phyloP scores from a whole-genome alignment of 2,113 vertebrate species.

The Ginglymostoma cirratum region DNA sequence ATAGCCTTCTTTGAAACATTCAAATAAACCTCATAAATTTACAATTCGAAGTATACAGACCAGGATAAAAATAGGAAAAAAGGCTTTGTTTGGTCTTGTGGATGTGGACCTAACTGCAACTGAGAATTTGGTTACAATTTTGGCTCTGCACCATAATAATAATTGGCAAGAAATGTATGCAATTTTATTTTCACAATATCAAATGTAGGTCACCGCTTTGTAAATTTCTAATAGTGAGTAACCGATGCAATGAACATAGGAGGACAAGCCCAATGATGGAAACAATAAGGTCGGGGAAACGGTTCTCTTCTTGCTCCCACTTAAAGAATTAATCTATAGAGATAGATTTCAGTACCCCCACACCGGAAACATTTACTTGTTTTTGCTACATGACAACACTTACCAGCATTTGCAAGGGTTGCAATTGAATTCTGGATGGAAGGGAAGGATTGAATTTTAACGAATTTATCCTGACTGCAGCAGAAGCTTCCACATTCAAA shows the following conservation, averaged over 20 bases:
- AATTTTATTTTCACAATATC: not conserved
- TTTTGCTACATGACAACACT: constrained; percentile 47
- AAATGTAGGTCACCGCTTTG: not conserved
- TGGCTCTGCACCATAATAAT: not conserved
- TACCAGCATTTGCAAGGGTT: constrained; percentile 67
- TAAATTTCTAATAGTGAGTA: not conserved
- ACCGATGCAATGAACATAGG: not conserved
- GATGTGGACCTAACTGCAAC: not conserved
- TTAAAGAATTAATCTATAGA: not conserved
- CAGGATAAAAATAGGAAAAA: not conserved
- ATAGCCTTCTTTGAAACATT: not conserved
- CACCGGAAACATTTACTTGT: not conserved
- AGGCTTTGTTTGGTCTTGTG: not conserved
- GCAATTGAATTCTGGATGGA: constrained; percentile 65
- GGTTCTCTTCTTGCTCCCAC: not conserved
- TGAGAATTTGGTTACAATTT: not conserved
- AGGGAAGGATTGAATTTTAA: constrained; percentile 65
- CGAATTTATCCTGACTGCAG: constrained; percentile 73
- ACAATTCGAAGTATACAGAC: not conserved
- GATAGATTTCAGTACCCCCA: not conserved
- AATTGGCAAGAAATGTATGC: not conserved
- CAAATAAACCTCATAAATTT: not conserved
- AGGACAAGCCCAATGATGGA: not conserved
- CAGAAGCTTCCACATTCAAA: constrained; percentile 65
- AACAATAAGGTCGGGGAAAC: not conserved